Base-by-base conservation (phyloP, 2,888 invertebrate species). In the Chaetogeoica ovagalla region DNA sequence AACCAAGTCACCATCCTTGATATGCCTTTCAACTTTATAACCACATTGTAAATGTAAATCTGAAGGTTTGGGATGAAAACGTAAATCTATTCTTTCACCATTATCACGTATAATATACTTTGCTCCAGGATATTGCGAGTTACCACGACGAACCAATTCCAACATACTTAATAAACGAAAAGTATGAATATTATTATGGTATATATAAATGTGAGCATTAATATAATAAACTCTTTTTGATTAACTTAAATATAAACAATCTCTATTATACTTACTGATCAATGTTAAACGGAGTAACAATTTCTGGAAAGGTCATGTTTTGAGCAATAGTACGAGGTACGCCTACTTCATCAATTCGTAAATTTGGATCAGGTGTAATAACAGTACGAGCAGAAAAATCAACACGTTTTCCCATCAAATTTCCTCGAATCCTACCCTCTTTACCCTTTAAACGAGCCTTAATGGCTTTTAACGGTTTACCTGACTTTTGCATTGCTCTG, bases 361-460 rank as follows among this genome's bases (percentile, higher is more conserved):
- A 88, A 87, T 96, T 97, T 0, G 97, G 97, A 89, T 97, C 96
- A 0, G 96, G 97, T 30, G 97, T 98, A 86, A 96, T 97, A 85
- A 99, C 99, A 85, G 99, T 99, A 87, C 99, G 93, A 8, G 98
- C 99, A 0, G 98, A 98, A 86, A 99, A 99, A 86, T 99, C 99
- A 0, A 99, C 99, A 89, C 99, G 96, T 87, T 99, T 99, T 77
- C 99, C 99, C 99, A 99, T 99, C 84, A 99, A 91, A 87, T 99
- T 99, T 84, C 99, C 99, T 87, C 99, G 90, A 85, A 99, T 98
- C 85, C 99, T 90, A 0, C 99, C 99, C 91, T 99, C 99, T 86
- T 99, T 99, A 30, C 98, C 98, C 88, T 99, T 98, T 72, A 95
- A 86, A 69, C 99, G 91, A 7, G 98, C 95, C 87, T 99, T 99